Evolutionary conservation across 2,888 invertebrate genomes (phyloP), one percentile per base, ranked within the genome.

Genomic region (Acholoe squamosa): DNA sequence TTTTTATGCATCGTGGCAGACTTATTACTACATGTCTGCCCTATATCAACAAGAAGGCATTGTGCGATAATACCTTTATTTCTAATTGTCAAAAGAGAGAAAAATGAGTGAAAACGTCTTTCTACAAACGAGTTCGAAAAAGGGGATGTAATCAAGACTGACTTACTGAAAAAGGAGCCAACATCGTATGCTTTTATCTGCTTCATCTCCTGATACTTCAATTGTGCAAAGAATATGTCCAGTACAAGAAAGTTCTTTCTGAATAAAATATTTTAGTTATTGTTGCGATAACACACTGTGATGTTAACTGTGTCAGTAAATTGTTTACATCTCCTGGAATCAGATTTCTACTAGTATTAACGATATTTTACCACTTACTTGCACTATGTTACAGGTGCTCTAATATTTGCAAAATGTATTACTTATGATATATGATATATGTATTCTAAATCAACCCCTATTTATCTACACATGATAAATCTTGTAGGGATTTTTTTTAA

Each of bases 181-280:
- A 33, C 77, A 77, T 77, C 77, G 28, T 77, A 77, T 10, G 77
- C 77, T 77, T 34, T 28, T 33, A 77, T 77, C 34, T 77, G 77
- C 0, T 28, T 31, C 3, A 34, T 77, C 31, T 77, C 34, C 77
- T 77, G 77, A 16, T 77, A 77, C 77, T 77, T 77, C 3, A 77
- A 31, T 77, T 77, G 77, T 19, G 77, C 77, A 28, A 77, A 77
- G 31, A 10, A 77, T 19, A 77, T 77, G 77, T 77, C 77, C 19
- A 77, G 77, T 19, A 34, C 77, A 1, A 77, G 34, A 31, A 77
- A 77, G 77, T 77, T 77, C 19, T 77, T 77, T 31, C 77, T 77
- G 77, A 19, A 77, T n/a, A n/a, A n/a, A n/a, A n/a, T n/a, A n/a
- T n/a, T n/a, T n/a, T 12, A 61, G 19, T 3, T 19, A 61, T 1